Evolutionary conservation across 2,888 invertebrate genomes (phyloP).

Genomic region (Philopedon plagiatum): DNA sequence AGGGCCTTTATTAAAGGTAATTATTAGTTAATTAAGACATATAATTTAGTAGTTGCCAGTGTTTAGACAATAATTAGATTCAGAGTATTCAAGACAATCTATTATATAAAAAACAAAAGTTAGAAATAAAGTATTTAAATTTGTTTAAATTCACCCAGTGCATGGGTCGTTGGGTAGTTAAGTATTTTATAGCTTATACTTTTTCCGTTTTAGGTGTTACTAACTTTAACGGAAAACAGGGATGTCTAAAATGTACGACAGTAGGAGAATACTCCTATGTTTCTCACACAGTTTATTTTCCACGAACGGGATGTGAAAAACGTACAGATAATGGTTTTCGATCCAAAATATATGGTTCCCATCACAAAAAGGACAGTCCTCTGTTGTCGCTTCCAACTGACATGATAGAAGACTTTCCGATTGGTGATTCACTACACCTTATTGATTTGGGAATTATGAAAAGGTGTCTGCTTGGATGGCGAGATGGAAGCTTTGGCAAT

Average conservation of each 20-base stretch:
- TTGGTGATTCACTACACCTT: slow-evolving; percentile 48
- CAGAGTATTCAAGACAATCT: not conserved
- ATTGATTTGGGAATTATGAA: no score
- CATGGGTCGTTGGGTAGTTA: no score
- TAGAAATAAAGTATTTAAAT: no score
- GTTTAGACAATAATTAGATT: not conserved
- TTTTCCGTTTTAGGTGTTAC: slow-evolving; percentile 42
- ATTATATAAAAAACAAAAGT: no score
- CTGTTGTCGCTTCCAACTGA: slow-evolving; percentile 34
- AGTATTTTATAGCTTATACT: no score
- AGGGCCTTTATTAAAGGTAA: slow-evolving; percentile 53
- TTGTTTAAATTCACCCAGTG: no score
- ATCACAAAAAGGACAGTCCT: slow-evolving; percentile 46
- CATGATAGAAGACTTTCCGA: slow-evolving; percentile 46
- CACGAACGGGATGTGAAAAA: slow-evolving; percentile 27
- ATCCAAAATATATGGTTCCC: slow-evolving; percentile 29
- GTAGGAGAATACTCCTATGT: slow-evolving; percentile 50
- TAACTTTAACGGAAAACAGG: no score
- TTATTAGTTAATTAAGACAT: not conserved
- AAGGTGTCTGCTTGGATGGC: slow-evolving; percentile 49
- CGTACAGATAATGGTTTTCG: slow-evolving; percentile 45
- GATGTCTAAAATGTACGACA: slow-evolving; percentile 51
- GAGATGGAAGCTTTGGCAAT: slow-evolving; percentile 49
- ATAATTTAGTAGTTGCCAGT: slow-evolving; percentile 9
- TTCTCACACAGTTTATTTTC: slow-evolving; percentile 25